Conservation (phyloP, 2,888 invertebrate genomes). For the Ormyrus thymus region DNA sequence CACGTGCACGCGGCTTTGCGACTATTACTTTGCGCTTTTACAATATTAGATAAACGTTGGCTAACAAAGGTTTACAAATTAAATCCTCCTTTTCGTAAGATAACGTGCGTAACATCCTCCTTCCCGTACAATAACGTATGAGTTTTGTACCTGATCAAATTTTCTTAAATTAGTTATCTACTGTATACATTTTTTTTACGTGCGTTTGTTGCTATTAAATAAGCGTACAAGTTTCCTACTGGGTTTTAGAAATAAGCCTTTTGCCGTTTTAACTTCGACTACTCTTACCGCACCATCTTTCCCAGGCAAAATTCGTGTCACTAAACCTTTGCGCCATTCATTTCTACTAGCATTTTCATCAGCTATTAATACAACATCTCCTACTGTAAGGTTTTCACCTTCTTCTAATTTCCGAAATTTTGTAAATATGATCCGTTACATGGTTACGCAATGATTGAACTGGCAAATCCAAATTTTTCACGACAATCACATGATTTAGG, state of each 20-base stretch:
- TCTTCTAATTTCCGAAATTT: not conserved
- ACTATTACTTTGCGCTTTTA: too few species aligned
- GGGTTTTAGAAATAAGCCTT: not conserved
- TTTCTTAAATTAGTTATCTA: not conserved
- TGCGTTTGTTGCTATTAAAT: too few species aligned
- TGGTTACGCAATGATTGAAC: too few species aligned
- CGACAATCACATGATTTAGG: too few species aligned
- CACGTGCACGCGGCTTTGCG: too few species aligned
- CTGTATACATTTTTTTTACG: too few species aligned
- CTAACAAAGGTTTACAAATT: too few species aligned
- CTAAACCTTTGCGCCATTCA: not conserved
- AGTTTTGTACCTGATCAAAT: not conserved
- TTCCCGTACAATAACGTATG: not conserved
- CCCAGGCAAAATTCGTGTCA: not conserved
- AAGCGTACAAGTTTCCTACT: not conserved
- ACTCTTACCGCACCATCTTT: not conserved
- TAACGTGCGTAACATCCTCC: not conserved
- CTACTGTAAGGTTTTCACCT: not conserved
- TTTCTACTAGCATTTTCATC: not conserved
- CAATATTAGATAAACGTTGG: too few species aligned
- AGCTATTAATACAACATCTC: not conserved
- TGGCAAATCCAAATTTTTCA: too few species aligned
- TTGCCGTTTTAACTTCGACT: not conserved
- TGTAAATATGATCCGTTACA: too few species aligned
- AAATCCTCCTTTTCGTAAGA: not conserved